phyloP scores from a whole-genome alignment of 2,113 vertebrate genomes.

The Atrichornis clamosus region DNA sequence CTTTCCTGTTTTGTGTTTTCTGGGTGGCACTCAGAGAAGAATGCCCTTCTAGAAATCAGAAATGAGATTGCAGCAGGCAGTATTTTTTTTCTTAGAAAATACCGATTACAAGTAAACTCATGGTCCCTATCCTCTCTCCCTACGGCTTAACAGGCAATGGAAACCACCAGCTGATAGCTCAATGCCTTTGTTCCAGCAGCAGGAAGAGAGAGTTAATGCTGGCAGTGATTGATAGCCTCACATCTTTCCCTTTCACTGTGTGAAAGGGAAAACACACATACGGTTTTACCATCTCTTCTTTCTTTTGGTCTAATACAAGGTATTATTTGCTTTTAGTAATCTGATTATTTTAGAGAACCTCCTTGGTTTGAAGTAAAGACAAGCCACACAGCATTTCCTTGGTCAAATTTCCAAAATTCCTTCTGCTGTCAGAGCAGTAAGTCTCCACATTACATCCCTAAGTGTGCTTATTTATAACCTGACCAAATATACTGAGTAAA shows the following conservation, averaged over 20 bases:
- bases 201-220: neutral
- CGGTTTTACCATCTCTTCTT: neutral
- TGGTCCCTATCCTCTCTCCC: neutral
- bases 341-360: neutral
- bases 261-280: neutral
- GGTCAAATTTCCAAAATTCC: neutral
- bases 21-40: neutral
- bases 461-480: neutral
- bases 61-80: neutral
- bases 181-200: neutral
- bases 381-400: neutral
- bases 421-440: neutral
- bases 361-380: neutral
- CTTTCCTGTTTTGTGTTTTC: neutral
- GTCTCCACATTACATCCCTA: neutral
- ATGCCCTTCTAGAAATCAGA: neutral
- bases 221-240: neutral
- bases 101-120: neutral
- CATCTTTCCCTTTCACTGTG: neutral
- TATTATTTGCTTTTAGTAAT: neutral
- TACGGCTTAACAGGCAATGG: neutral
- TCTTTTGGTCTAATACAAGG: neutral
- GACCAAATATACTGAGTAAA: neutral
- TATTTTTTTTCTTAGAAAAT: neutral
- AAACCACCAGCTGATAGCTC: neutral